Evolutionary conservation across 2,888 invertebrate genomes (phyloP).

Genomic region (Leucophenga montana): DNA sequence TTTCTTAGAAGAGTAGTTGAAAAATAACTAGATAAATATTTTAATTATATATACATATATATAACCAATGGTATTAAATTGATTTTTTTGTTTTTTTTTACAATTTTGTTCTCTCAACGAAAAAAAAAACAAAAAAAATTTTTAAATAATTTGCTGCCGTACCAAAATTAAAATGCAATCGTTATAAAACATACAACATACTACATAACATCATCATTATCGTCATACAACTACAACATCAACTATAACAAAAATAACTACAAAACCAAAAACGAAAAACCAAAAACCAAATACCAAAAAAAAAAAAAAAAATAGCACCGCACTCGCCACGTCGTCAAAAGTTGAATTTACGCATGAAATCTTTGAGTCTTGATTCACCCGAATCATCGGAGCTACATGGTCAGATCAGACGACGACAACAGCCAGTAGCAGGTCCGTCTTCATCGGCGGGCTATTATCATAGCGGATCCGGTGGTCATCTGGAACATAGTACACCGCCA

Average conservation of each 20-base stretch:
- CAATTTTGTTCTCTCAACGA: slow-evolving; percentile 10
- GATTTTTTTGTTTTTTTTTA: slow-evolving; percentile 9
- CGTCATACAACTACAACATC: slow-evolving; percentile 24
- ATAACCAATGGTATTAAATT: slow-evolving; percentile 18
- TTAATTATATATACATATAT: slow-evolving; percentile 1
- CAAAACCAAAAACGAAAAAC: slow-evolving; percentile 26
- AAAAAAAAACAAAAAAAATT: background rate
- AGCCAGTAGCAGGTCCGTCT: slow-evolving; percentile 75
- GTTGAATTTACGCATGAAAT: slow-evolving; percentile 98
- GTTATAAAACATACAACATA: slow-evolving; percentile 8
- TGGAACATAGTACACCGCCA: slow-evolving; percentile 73
- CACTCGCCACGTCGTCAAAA: slow-evolving; percentile 97
- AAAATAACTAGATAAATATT: background rate
- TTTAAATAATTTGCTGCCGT: slow-evolving; percentile 2
- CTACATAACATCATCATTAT: slow-evolving; percentile 17
- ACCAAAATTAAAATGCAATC: background rate
- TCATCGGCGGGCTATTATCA: slow-evolving; percentile 65
- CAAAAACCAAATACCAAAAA: slow-evolving; percentile 28
- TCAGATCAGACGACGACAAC: slow-evolving; percentile 80
- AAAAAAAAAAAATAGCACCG: slow-evolving; percentile 80
- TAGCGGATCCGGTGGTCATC: slow-evolving; percentile 72
- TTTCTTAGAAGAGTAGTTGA: slow-evolving; percentile 17
- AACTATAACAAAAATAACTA: slow-evolving; percentile 29
- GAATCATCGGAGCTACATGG: slow-evolving; percentile 89
- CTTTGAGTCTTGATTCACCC: slow-evolving; percentile 95